Evolutionary conservation across 2,113 vertebrate genomes (phyloP).

Genomic region (Amphiprion ocellaris): DNA sequence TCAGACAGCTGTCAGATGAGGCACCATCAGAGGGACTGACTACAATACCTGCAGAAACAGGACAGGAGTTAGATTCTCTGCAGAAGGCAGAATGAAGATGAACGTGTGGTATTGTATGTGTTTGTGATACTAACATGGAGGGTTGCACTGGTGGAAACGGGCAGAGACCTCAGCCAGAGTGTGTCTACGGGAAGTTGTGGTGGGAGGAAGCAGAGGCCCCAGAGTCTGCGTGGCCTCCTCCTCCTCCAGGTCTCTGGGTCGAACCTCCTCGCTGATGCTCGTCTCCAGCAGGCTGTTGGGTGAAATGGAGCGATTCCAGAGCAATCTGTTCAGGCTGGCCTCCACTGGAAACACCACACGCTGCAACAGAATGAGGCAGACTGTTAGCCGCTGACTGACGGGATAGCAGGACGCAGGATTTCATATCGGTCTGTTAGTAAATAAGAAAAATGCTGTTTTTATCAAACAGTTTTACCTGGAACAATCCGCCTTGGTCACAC

Average conservation of each 20-base stretch:
- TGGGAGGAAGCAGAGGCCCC: slow-evolving; percentile 79
- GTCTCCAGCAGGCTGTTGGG: slow-evolving; percentile 93
- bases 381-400: slow-evolving; percentile 20
- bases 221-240: slow-evolving; percentile 84
- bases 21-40: slow-evolving; percentile 90
- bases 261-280: slow-evolving; percentile 91
- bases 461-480: slow-evolving; percentile 85
- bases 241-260: slow-evolving; percentile 88
- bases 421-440: slow-evolving; percentile 4
- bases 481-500: slow-evolving; percentile 88
- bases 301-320: slow-evolving; percentile 90
- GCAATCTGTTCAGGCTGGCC: slow-evolving; percentile 85
- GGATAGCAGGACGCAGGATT: neutral
- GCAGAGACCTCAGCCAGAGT: slow-evolving; percentile 94
- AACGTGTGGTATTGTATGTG: neutral
- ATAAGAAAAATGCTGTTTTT: neutral
- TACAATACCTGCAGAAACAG: slow-evolving; percentile 87
- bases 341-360: slow-evolving; percentile 91
- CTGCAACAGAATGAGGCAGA: slow-evolving; percentile 74
- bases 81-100: neutral
- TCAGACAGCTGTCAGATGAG: slow-evolving; percentile 94
- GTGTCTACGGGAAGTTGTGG: slow-evolving; percentile 90
- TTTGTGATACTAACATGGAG: slow-evolving; percentile 88
- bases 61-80: neutral
- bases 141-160: slow-evolving; percentile 88